Evolutionary conservation across 1,140 invertebrate species (phyloP).

Genomic region (Scaptomyza pallida): DNA sequence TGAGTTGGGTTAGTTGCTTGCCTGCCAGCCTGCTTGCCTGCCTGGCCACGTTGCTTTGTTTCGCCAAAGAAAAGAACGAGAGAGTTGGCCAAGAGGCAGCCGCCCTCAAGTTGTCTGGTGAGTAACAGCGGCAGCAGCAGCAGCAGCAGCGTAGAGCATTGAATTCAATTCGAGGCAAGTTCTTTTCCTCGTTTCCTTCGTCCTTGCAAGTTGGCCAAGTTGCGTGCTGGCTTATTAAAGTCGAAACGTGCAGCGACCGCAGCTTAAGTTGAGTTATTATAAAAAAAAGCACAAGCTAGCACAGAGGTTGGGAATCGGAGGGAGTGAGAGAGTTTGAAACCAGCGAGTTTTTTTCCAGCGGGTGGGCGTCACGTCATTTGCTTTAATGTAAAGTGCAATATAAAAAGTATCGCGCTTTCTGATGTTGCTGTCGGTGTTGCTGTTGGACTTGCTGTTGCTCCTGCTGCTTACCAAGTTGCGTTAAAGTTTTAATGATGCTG

Average conservation of each 20-base stretch:
- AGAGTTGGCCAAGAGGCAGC: constrained; percentile 25
- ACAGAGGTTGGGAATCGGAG: too few relatives aligned
- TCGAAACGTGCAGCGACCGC: constrained; percentile 65
- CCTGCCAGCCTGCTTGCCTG: constrained; percentile 2
- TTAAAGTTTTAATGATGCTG: constrained; percentile 80
- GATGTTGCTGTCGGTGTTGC: constrained; percentile 26
- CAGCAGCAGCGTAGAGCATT: constrained; percentile 41
- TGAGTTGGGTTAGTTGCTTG: constrained; percentile 73
- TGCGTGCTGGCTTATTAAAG: constrained; percentile 81
- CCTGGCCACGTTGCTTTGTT: constrained; percentile 45
- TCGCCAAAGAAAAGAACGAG: constrained; percentile 18
- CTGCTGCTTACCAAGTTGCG: constrained; percentile 64
- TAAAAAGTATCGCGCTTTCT: constrained; percentile 73
- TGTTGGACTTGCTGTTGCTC: constrained; percentile 13
- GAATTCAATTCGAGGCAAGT: constrained; percentile 66
- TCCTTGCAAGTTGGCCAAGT: constrained; percentile 64
- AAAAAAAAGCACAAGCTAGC: constrained; percentile 43
- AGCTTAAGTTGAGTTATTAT: constrained; percentile 81
- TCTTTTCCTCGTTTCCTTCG: constrained; percentile 12
- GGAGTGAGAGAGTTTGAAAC: background rate
- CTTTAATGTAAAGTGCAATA: constrained; percentile 79
- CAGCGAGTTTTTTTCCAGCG: background rate
- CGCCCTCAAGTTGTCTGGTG: constrained; percentile 53
- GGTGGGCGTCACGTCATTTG: constrained; percentile 45
- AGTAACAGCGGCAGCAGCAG: constrained; percentile 38